Evolutionary conservation across 2,888 invertebrate species (phyloP), one percentile per base, ranked within the genome.

Genomic region (Eristalis pertinax): DNA sequence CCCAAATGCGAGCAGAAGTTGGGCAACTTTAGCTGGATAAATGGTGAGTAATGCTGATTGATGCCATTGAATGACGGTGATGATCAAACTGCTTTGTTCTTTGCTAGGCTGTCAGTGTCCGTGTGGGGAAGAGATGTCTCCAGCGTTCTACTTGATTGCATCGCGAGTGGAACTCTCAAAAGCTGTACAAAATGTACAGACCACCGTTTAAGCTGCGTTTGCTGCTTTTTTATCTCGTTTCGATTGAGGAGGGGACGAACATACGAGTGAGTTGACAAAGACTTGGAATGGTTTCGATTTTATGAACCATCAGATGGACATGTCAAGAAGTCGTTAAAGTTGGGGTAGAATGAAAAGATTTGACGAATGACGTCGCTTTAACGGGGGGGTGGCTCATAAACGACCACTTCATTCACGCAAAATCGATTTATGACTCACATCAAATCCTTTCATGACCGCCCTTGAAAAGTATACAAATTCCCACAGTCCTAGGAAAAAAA

Each of bases 161-260:
- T 97, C 97, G 62, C 98, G 97, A 94, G 97, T 98, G 85, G 98
- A 98, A 93, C 96, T 96, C 94, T 96, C 97, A 83, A 97, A 97
- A 92, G 96, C 96, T 73, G 97, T 97, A 72, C 97, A 97, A 92
- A 98, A 97, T 92, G 96, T 98, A 80, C 97, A 97, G 93, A 94
- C 95, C 81, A 97, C 96, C n/a, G 94, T 96, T 89, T 96, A 94
- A 94, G 72, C n/a, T 29, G 26, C 11, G 8, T 15, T 64, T 60
- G 5, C 50, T 11, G 35, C 35, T 64, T 22, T n/a, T 19, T 2
- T 4, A 50, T 50, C 22, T 56, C 32, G 22, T 32, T 29, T 32
- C 32, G 15, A 24, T 19, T 11, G 8, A 50, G 50, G 68, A 43
- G 29, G 68, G 29, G 50, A 19, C 8, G 50, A 50, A 50, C n/a